phyloP scores from a whole-genome alignment of 2,797 vertebrate genomes.

The Artibeus lituratus region DNA sequence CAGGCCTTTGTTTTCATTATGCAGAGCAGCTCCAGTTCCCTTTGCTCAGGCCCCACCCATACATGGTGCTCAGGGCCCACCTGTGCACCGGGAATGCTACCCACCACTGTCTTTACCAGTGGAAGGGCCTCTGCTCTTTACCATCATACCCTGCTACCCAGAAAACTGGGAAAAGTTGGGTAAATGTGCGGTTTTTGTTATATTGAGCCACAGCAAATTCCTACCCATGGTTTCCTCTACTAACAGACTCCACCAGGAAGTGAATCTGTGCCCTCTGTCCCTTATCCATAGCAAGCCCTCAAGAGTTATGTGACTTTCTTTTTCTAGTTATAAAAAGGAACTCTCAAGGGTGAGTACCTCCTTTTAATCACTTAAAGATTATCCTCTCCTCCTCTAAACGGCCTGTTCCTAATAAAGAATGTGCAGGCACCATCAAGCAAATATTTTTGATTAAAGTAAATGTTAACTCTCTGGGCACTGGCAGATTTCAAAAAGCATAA shows the following conservation, averaged over 20 bases:
- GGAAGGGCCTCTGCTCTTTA: neutral
- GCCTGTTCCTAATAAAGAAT: neutral
- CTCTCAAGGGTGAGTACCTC: neutral
- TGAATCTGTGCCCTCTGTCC: neutral
- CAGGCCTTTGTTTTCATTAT: neutral
- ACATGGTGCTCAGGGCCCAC: neutral
- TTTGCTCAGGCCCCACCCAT: neutral
- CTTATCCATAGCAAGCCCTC: neutral
- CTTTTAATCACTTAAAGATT: neutral
- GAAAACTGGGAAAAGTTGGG: neutral
- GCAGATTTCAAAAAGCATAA: slow-evolving; percentile 36
- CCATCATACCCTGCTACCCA: neutral
- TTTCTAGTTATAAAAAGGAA: slow-evolving; percentile 7
- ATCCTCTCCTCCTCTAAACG: neutral
- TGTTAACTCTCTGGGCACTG: neutral
- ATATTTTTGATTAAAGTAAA: slow-evolving; percentile 26
- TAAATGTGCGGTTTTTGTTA: neutral
- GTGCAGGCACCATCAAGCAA: neutral
- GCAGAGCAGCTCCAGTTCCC: neutral
- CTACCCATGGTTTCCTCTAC: neutral
- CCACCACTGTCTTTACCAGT: neutral
- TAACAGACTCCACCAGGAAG: neutral
- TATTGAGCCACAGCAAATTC: neutral
- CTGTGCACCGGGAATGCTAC: neutral
- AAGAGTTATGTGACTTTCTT: neutral